Percentiles rank a stretch among this genome's conserved stretches.
Evolutionary conservation across 2,888 invertebrate species (phyloP).

Genomic region (Macaria notata): DNA sequence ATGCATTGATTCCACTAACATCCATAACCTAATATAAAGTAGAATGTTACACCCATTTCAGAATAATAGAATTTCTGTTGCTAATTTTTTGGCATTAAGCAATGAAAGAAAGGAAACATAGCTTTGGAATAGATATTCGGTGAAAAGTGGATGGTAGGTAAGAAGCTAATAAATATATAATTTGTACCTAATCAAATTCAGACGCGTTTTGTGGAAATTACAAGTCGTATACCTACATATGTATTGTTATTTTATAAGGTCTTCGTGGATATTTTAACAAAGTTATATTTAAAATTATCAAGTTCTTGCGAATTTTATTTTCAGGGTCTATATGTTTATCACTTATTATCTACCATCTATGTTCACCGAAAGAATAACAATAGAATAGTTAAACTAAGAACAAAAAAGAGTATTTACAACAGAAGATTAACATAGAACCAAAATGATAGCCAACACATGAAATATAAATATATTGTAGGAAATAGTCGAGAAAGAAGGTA

Average conservation of each 20-base stretch:
- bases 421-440: conserved; percentile 32
- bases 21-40: conserved; percentile 69
- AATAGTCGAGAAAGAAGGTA: conserved; percentile 55
- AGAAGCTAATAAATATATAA: background rate
- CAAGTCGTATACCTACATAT: conserved; percentile 1
- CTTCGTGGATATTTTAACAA: too few relatives aligned
- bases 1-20: conserved; percentile 56
- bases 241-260: too few relatives aligned
- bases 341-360: conserved; percentile 22
- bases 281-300: too few relatives aligned
- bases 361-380: conserved; percentile 61
- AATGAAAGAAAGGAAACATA: conserved; percentile 65
- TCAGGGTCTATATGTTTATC: background rate
- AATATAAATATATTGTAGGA: conserved; percentile 63
- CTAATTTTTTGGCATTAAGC: conserved; percentile 80
- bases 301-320: too few relatives aligned
- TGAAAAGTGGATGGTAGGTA: conserved; percentile 51
- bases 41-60: conserved; percentile 62
- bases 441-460: conserved; percentile 39
- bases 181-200: background rate
- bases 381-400: conserved; percentile 34
- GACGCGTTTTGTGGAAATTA: too few relatives aligned
- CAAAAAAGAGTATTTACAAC: conserved; percentile 35
- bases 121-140: conserved; percentile 77
- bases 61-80: conserved; percentile 68